Conservation (phyloP, 2,797 vertebrate species). For the Poeciliopsis gracilis region DNA sequence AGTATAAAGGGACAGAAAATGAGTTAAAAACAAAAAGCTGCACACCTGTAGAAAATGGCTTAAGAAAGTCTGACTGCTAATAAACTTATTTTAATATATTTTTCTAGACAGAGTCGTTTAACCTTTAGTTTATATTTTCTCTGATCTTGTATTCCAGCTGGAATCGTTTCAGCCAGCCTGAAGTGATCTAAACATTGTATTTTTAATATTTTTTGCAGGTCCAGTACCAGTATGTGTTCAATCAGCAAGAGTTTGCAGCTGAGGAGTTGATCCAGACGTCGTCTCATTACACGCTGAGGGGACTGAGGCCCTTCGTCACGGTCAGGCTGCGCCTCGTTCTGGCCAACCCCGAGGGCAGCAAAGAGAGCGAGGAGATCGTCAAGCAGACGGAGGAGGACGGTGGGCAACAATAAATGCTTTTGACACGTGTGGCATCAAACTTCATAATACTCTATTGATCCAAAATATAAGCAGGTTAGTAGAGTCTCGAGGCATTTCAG, state of each 20-base stretch:
- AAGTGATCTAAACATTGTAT: not conserved
- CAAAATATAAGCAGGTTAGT: not conserved
- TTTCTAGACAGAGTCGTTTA: not conserved
- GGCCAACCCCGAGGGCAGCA: constrained; percentile 93
- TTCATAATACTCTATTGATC: not conserved
- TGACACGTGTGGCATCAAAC: constrained; percentile 2
- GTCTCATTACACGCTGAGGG: constrained; percentile 92
- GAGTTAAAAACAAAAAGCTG: not conserved
- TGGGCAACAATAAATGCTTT: constrained; percentile 43
- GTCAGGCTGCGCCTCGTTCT: constrained; percentile 89
- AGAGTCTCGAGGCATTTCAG: not conserved
- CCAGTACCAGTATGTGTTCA: constrained; percentile 94
- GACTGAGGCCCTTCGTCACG: constrained; percentile 91
- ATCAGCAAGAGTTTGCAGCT: constrained; percentile 91
- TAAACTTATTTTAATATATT: not conserved
- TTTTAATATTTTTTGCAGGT: constrained; percentile 61
- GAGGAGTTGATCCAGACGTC: constrained; percentile 95
- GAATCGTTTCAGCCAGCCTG: not conserved
- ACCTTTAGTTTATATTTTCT: not conserved
- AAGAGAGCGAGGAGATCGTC: constrained; percentile 94
- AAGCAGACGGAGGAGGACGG: constrained; percentile 97
- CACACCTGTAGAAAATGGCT: no score
- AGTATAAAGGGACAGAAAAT: not conserved
- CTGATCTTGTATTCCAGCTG: not conserved
- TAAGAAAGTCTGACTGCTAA: not conserved